Evolutionary conservation across 2,113 vertebrate genomes (phyloP).

Genomic region (Salvelinus fontinalis): DNA sequence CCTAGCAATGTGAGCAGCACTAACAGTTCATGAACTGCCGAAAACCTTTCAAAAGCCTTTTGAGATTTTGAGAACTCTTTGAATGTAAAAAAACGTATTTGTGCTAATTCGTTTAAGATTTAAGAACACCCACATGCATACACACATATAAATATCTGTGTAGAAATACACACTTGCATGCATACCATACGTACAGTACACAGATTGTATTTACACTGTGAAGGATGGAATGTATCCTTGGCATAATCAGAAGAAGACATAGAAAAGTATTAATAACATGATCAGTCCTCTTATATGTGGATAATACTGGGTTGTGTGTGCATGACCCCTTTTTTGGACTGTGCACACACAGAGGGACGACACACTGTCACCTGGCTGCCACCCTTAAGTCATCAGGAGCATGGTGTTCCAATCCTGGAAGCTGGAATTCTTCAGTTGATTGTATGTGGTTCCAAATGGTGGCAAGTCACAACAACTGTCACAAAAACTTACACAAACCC

Average conservation of each 20-base stretch:
- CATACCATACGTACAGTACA: constrained; percentile 37
- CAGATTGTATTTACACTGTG: constrained; percentile 40
- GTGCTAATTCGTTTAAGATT: constrained; percentile 62
- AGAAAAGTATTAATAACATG: constrained; percentile 62
- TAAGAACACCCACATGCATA: constrained; percentile 53
- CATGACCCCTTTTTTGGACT: background rate
- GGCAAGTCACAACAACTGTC: background rate
- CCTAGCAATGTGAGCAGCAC: background rate
- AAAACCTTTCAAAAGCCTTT: constrained; percentile 44
- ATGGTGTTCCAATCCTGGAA: background rate
- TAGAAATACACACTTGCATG: constrained; percentile 59
- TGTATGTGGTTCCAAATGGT: background rate
- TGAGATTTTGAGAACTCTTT: constrained; percentile 32
- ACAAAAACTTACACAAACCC: background rate
- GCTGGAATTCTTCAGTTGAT: background rate
- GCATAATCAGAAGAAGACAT: constrained; percentile 68
- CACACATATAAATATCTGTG: constrained; percentile 36
- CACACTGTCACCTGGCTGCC: background rate
- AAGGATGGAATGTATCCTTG: constrained; percentile 72
- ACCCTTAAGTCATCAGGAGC: background rate
- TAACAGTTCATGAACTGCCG: constrained; percentile 51
- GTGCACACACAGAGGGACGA: background rate
- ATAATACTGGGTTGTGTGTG: constrained; percentile 15
- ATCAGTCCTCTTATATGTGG: constrained; percentile 42
- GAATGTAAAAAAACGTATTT: constrained; percentile 44